A percentile compares a stretch with the other conserved stretches of the same genome.
Evolutionary conservation across 2,113 vertebrate species (phyloP).

Genomic region (Phasianus colchicus): DNA sequence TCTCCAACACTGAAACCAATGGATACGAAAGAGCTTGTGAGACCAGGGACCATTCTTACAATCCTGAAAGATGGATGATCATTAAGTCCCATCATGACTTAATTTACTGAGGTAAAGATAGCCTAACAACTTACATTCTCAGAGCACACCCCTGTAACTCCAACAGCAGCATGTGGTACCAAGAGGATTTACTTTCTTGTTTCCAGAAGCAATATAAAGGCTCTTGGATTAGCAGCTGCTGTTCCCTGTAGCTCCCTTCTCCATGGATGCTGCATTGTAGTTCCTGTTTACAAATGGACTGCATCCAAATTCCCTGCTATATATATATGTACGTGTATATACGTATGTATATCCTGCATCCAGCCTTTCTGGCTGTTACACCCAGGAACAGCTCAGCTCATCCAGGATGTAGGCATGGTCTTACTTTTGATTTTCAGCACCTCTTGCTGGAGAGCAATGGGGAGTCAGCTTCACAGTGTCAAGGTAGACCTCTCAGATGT

Average conservation of each 20-base stretch:
- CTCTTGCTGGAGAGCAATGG: neutral
- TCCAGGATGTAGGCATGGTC: neutral
- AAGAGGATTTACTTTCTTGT: neutral
- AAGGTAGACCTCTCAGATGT: neutral
- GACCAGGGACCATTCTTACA: neutral
- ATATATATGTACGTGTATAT: no score
- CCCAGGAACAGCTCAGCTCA: neutral
- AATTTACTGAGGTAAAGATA: neutral
- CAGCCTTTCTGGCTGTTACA: accelerated
- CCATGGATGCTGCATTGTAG: neutral
- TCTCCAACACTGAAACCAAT: neutral
- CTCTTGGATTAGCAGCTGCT: neutral
- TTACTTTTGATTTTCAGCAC: neutral
- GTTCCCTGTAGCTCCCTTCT: neutral
- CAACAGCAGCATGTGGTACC: accelerated
- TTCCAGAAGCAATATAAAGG: neutral
- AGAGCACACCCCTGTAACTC: neutral
- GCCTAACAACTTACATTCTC: neutral
- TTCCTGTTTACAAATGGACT: neutral
- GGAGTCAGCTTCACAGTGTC: neutral
- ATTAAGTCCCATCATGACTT: neutral
- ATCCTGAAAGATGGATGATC: neutral
- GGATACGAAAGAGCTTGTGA: neutral
- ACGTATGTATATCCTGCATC: accelerated
- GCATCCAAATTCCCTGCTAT: neutral